Conservation (phyloP, 1,140 invertebrate genomes). For the Diorhabda elongata region DNA sequence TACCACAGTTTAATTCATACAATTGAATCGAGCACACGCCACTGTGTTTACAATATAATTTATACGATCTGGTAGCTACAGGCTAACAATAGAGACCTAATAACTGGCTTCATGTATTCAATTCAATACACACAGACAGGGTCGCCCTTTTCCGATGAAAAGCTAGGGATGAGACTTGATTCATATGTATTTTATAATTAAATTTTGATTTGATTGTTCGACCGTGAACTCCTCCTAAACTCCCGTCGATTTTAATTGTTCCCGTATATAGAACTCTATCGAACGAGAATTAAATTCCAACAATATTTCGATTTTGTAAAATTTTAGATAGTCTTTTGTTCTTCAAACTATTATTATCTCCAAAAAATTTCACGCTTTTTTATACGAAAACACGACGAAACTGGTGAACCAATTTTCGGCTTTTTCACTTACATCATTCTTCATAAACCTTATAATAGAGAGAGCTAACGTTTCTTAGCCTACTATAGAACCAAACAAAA, state of each 20-base stretch:
- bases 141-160: conserved; percentile 22
- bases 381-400: too few species aligned
- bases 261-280: neutral
- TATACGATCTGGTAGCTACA: conserved; percentile 47
- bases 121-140: conserved; percentile 21
- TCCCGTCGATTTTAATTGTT: neutral
- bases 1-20: conserved; percentile 41
- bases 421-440: too few species aligned
- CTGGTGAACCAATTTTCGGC: too few species aligned
- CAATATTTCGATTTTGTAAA: too few species aligned
- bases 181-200: conserved; percentile 48
- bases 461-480: too few species aligned
- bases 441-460: too few species aligned
- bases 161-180: conserved; percentile 37
- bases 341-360: too few species aligned
- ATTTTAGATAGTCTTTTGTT: too few species aligned
- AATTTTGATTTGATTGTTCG: conserved; percentile 47
- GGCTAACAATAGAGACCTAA: conserved; percentile 45
- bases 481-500: too few species aligned
- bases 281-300: too few species aligned
- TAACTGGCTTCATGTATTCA: conserved; percentile 47
- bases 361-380: too few species aligned
- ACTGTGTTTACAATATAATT: conserved; percentile 48
- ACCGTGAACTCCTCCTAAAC: conserved; percentile 32
- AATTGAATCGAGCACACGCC: conserved; percentile 44